Percentiles rank a stretch among this genome's conserved stretches.
phyloP scores from a whole-genome alignment of 2,113 vertebrate species.

The Corynorhinus townsendii region DNA sequence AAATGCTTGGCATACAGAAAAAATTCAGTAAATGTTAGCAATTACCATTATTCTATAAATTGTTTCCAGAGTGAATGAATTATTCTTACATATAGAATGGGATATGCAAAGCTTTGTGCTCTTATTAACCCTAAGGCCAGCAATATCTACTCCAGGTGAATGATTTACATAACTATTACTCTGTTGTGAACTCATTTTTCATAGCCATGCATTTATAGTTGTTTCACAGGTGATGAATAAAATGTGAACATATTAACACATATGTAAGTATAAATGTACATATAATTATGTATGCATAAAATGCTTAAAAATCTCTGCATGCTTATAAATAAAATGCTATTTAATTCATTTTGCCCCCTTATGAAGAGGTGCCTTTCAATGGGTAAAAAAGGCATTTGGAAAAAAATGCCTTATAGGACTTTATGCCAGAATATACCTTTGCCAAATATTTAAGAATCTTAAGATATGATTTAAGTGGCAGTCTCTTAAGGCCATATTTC shows the following conservation, averaged over 20 bases:
- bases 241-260: not conserved
- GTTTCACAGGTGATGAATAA: not conserved
- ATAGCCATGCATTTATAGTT: not conserved
- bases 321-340: not conserved
- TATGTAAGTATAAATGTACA: not conserved
- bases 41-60: not conserved
- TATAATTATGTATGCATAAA: not conserved
- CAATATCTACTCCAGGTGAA: not conserved
- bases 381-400: not conserved
- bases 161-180: not conserved
- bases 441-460: not conserved
- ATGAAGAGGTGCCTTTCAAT: not conserved
- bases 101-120: not conserved
- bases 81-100: not conserved
- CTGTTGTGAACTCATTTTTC: not conserved
- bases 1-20: not conserved
- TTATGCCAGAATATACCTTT: not conserved
- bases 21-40: not conserved
- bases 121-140: not conserved
- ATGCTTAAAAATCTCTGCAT: not conserved
- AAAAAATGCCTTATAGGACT: not conserved
- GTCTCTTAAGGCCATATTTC: not conserved
- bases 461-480: not conserved
- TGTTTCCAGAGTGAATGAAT: not conserved
- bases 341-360: not conserved